Evolutionary conservation across 2,888 invertebrate genomes (phyloP), one percentile per base, ranked within the genome.

Genomic region (Oligia fasciuncula): DNA sequence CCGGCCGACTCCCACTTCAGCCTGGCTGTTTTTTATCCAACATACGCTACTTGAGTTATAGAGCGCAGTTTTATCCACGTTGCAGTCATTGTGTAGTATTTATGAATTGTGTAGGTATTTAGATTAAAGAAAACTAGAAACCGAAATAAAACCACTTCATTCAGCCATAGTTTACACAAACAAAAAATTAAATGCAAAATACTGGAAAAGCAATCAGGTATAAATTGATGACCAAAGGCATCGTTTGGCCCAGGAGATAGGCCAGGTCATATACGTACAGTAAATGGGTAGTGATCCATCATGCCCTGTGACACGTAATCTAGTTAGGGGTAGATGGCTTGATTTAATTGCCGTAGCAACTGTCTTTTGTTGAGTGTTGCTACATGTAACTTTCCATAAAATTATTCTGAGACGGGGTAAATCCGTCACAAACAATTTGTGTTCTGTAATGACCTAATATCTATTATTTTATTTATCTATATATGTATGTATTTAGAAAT

Each of bases 221-320:
- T 57, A 49, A 69, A 84, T 78, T 29, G 23, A 75, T 83, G 57
- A 51, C 6, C 14, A 60, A 74, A 63, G 23, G 46, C 23, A 57
- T 14, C 35, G 51, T 60, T 78, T n/a, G n/a, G 3, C 9, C 2
- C 19, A 40, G 19, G 23, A 57, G 17, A 71, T 35, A 54, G 62
- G 46, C 9, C 14, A 57, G 70, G 73, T 66, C 51, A 29, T n/a
- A 57, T 29, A 63, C 2, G 43, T 23, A 40, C 9, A 60, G 60
- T 65, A 68, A 60, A 78, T 72, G 54, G 46, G 2, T 5, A 65
- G 72, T 66, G 29, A 83, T 83, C 62, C 29, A 76, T 83, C 85
- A 75, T 70, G 6, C 4, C 19, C 2, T 0, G 6, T 75, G 69
- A 69, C 79, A 84, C 11, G 40, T 83, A 57, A 70, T 84, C 60